These are phyloP conservation scores for Empidonax alnorum DNA, from an alignment of 2,113 vertebrate genomes.

Conservation along the genomic window DNA sequence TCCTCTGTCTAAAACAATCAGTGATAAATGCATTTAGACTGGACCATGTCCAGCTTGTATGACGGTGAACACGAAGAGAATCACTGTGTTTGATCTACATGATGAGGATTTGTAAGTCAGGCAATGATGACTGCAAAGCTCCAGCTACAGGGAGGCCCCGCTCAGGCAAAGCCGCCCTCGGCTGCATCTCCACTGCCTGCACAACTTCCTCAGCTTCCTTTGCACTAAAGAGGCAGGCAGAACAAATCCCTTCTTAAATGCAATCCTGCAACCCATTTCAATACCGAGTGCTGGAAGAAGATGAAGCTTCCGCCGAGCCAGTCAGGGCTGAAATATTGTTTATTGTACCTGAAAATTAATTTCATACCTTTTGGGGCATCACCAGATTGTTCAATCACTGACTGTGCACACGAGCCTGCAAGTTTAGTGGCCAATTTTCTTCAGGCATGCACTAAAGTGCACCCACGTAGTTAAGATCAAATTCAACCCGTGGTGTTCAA, in stretches of 20 bases:
- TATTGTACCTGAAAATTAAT: conserved; percentile 71
- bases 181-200: background rate
- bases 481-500: conserved; percentile 5
- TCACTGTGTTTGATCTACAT: rapidly evolving
- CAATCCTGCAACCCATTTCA: conserved; percentile 40
- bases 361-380: conserved; percentile 56
- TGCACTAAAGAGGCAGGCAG: background rate
- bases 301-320: conserved; percentile 23
- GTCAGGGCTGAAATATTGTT: conserved; percentile 59
- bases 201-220: background rate
- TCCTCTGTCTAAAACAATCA: background rate
- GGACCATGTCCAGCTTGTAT: background rate
- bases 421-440: conserved; percentile 47
- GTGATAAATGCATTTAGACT: background rate
- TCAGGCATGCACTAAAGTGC: background rate
- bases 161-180: background rate
- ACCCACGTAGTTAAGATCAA: conserved; percentile 37
- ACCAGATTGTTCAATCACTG: conserved; percentile 36
- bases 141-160: background rate
- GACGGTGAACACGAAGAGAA: background rate
- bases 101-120: background rate
- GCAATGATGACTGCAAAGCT: rapidly evolving
- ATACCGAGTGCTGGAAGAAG: conserved; percentile 33
- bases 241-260: conserved; percentile 44
- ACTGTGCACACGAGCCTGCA: conserved; percentile 5